Base-by-base conservation (phyloP, 2,888 invertebrate species). In the Ormyrus pomaceus region DNA sequence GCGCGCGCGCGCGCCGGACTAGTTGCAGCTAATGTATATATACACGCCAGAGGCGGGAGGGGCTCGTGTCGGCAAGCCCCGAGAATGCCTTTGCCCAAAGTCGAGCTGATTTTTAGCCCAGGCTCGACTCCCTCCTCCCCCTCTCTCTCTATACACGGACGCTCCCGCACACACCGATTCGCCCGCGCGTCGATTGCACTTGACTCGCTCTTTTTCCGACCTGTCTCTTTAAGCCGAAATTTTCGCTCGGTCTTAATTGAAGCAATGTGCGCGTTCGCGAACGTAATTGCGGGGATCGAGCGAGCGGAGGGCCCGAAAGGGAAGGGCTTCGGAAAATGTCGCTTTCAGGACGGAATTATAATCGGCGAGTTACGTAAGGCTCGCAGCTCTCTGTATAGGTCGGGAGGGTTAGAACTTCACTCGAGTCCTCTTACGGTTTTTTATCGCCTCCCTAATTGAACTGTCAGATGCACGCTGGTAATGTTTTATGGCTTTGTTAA, bases 371-470 rank as follows among this genome's bases (percentile, higher is more conserved):
- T 73, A 48, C 64, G 55, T 73, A 73, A 73, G 50, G 71, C 78
- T 76, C 6, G 4, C 3, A 34, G 9, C 19, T 7, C 9, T 50
- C 50, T 5, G 5, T 11, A 50, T 5, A 58, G 58, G 46, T 34
- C 34, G 34, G 10, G 59, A 19, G n/a, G 56, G n/a, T n/a, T 46
- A 0, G 10, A 70, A 70, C 8, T 50, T 53, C 45, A 55, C 55
- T 46, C 53, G 53, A 34, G 34, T 34, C 8, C 0, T 61, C 80
- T 65, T 70, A 7, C 10, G 45, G 66, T 13, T 53, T 50, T 59
- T 59, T 59, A 55, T 64, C 65, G 56, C 65, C n/a, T 65, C 4
- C 75, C 59, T 53, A 68, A 75, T 75, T 68, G 59, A 75, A 68
- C 68, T 75, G 75, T 68, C 75, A 75, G 53, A 6, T 5, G 58